Evolutionary conservation across 2,797 vertebrate species (phyloP).

Genomic region (Coregonus suidteri): DNA sequence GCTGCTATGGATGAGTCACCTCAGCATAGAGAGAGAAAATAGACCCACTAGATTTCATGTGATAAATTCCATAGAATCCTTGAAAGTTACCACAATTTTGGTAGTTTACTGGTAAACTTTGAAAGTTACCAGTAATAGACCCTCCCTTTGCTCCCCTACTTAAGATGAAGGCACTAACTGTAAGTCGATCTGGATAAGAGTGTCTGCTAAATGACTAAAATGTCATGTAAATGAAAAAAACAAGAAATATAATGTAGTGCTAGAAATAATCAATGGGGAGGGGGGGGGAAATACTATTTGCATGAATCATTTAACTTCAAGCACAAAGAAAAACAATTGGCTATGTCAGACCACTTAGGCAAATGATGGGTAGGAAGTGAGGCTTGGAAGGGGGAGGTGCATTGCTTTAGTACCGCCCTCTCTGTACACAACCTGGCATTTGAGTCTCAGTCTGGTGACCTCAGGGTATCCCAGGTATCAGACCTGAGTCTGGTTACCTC

Average conservation of each 20-base stretch:
- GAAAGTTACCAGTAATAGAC: too few species aligned
- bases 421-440: neutral
- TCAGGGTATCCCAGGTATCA: too few species aligned
- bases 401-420: neutral
- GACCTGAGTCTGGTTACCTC: too few species aligned
- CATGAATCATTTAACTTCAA: neutral
- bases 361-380: neutral
- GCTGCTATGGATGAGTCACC: slow-evolving; percentile 16
- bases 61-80: too few species aligned
- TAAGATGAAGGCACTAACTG: too few species aligned
- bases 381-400: neutral
- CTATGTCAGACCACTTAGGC: neutral
- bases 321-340: neutral
- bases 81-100: too few species aligned
- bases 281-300: neutral
- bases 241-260: neutral
- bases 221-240: too few species aligned
- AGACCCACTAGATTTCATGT: too few species aligned
- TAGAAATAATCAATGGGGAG: neutral
- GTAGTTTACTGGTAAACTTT: too few species aligned
- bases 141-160: too few species aligned
- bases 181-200: too few species aligned
- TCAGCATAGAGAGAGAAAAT: slow-evolving; percentile 2
- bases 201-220: too few species aligned
- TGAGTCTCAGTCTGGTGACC: neutral